Conservation (phyloP, 2,113 vertebrate genomes). For the Paracanthobrama guichenoti region DNA sequence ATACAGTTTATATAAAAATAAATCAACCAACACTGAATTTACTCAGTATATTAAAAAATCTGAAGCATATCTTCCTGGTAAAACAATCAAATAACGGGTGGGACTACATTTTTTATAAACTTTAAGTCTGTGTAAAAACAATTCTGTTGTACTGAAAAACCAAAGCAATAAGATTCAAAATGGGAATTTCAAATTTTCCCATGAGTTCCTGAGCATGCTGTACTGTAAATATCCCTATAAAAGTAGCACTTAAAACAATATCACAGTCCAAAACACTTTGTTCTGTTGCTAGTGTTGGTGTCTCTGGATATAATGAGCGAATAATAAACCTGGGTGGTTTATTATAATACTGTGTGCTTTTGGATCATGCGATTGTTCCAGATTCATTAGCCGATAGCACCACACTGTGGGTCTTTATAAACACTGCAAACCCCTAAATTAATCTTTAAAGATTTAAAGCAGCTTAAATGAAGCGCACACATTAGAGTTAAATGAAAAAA, state of each 20-base stretch:
- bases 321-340: neutral
- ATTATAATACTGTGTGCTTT: neutral
- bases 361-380: neutral
- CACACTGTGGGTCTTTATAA: neutral
- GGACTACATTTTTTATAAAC: too few species aligned
- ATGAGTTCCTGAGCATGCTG: too few species aligned
- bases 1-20: neutral
- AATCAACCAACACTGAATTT: neutral
- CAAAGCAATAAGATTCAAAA: neutral
- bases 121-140: neutral
- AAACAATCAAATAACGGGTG: too few species aligned
- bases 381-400: neutral
- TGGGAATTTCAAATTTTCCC: neutral
- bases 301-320: neutral
- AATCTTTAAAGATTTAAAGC: neutral
- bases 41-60: neutral
- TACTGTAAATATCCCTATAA: too few species aligned
- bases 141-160: neutral
- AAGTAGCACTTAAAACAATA: too few species aligned
- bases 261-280: too few species aligned
- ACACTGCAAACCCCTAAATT: neutral
- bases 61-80: neutral
- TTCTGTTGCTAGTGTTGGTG: neutral
- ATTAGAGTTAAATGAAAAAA: neutral
- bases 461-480: neutral